phyloP scores from a whole-genome alignment of 1,140 invertebrate species.

The Diachasmimorpha longicaudata region DNA sequence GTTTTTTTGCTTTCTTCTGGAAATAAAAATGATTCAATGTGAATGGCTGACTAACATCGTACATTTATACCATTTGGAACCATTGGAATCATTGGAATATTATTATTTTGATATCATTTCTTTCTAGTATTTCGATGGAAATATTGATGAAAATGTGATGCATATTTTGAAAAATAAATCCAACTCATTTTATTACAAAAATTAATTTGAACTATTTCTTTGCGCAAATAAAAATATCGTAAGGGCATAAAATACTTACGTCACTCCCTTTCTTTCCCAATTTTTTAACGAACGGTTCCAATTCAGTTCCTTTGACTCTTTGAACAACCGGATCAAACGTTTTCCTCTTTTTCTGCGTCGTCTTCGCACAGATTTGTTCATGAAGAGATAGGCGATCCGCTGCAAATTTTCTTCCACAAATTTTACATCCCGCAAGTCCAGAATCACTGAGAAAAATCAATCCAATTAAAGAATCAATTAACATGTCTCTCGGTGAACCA shows the following conservation, averaged over 20 bases:
- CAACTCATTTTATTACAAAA: too few relatives aligned
- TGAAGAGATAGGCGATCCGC: conserved; percentile 81
- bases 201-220: neutral
- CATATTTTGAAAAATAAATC: too few relatives aligned
- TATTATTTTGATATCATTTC: too few relatives aligned
- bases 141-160: too few relatives aligned
- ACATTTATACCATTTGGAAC: neutral
- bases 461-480: neutral
- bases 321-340: conserved; percentile 86
- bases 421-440: conserved; percentile 65
- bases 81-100: too few relatives aligned
- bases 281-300: conserved; percentile 75
- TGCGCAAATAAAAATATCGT: neutral
- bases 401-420: conserved; percentile 78
- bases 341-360: conserved; percentile 80
- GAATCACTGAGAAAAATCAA: neutral
- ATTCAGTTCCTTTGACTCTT: conserved; percentile 85
- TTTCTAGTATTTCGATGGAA: too few relatives aligned
- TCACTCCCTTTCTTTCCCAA: conserved; percentile 38
- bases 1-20: conserved; percentile 43
- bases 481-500: too few relatives aligned
- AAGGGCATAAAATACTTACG: conserved; percentile 37
- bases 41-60: too few relatives aligned
- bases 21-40: conserved; percentile 2
- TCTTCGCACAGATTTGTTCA: conserved; percentile 80